Conservation (phyloP, 2,797 vertebrate genomes). For the Notolabrus celidotus region DNA sequence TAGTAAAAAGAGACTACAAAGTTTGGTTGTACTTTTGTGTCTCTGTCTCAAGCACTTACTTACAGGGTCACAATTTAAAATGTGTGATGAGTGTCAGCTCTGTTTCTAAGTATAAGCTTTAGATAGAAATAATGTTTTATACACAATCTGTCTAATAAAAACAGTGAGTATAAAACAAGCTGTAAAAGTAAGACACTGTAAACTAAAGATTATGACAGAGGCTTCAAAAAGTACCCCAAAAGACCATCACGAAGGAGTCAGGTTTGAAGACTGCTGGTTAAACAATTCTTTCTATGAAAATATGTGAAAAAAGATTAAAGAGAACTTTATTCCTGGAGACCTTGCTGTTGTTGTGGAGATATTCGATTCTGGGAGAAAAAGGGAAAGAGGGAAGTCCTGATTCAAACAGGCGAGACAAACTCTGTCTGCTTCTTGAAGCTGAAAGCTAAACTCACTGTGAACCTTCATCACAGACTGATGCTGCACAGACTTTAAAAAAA, state of each 20-base stretch:
- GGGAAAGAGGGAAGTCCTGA: constrained; percentile 38
- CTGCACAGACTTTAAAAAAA: constrained; percentile 11
- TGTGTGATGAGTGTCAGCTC: no score
- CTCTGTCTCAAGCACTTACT: no score
- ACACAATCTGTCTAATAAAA: no score
- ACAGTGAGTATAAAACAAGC: no score
- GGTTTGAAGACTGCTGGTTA: constrained; percentile 11
- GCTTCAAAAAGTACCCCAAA: not conserved
- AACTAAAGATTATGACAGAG: not conserved
- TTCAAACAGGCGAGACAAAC: constrained; percentile 61
- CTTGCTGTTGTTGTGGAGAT: constrained; percentile 42
- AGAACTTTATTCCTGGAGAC: constrained; percentile 65
- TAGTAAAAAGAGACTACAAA: no score
- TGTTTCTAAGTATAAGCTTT: no score
- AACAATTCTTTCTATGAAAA: constrained; percentile 31
- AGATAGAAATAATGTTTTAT: no score
- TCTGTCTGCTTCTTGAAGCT: constrained; percentile 41
- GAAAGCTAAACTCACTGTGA: constrained; percentile 21
- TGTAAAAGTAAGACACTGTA: no score
- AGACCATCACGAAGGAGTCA: not conserved
- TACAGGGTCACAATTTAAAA: no score
- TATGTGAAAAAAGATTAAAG: constrained; percentile 58
- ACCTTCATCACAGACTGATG: constrained; percentile 10
- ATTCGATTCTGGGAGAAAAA: constrained; percentile 54
- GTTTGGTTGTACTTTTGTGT: no score